Conservation (phyloP, 2,888 invertebrate species). For the Protodeltote pygarga region DNA sequence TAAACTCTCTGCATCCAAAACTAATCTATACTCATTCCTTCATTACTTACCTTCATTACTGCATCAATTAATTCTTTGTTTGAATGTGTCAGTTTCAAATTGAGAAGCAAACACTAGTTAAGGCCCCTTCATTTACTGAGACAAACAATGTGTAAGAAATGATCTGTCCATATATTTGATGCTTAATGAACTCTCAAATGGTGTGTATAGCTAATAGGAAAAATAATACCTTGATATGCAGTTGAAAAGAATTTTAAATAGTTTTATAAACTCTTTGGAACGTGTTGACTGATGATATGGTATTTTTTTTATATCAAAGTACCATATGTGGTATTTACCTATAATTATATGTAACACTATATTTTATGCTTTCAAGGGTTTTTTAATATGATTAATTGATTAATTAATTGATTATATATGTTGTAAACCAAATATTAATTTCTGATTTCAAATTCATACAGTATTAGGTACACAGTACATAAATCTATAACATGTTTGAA, state of each 20-base stretch:
- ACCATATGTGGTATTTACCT: too few relatives aligned
- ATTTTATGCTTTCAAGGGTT: too few relatives aligned
- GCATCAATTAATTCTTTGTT: slow-evolving; percentile 86
- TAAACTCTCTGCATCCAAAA: slow-evolving; percentile 39
- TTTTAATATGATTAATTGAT: too few relatives aligned
- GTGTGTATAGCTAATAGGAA: slow-evolving; percentile 75
- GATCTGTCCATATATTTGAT: slow-evolving; percentile 72
- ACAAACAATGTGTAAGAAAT: slow-evolving; percentile 77
- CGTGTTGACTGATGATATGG: neutral
- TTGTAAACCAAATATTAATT: too few relatives aligned
- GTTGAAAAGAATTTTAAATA: slow-evolving; percentile 46
- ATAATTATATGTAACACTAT: too few relatives aligned
- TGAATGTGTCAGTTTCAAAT: slow-evolving; percentile 82
- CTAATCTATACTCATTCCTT: slow-evolving; percentile 65
- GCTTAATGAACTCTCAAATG: slow-evolving; percentile 77
- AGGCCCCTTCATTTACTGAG: slow-evolving; percentile 58
- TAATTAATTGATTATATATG: too few relatives aligned
- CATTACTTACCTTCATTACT: slow-evolving; percentile 80
- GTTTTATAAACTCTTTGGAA: slow-evolving; percentile 19
- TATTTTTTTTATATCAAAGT: too few relatives aligned
- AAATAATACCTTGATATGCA: slow-evolving; percentile 60
- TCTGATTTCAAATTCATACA: too few relatives aligned
- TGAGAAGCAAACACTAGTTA: slow-evolving; percentile 85
- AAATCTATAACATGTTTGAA: too few relatives aligned
- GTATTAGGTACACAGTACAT: too few relatives aligned